These are phyloP conservation scores for Copsychus sechellarum DNA, from an alignment of 2,113 vertebrate species.

Conservation along the genomic window DNA sequence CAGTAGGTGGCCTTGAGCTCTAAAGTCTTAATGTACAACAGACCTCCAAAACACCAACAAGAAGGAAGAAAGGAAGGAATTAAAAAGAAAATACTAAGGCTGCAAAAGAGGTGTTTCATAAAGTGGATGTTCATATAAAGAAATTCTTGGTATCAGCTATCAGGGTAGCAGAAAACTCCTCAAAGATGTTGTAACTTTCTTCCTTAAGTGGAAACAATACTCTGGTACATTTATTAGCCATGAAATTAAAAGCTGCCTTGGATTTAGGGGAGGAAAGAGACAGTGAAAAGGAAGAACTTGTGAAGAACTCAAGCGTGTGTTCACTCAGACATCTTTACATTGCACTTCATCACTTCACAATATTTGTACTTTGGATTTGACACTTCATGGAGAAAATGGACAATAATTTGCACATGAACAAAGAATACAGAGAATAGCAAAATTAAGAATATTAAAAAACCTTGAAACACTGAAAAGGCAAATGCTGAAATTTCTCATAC, in stretches of 20 bases:
- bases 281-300: neutral
- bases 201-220: neutral
- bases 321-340: neutral
- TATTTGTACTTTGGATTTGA: neutral
- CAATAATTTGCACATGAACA: neutral
- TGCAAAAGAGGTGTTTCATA: neutral
- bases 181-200: neutral
- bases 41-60: neutral
- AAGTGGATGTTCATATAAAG: neutral
- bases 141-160: neutral
- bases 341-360: neutral
- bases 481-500: neutral
- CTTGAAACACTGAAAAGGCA: neutral
- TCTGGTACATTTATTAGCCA: neutral
- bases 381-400: neutral
- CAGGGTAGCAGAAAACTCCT: neutral
- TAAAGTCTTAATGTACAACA: neutral
- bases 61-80: neutral
- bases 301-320: neutral
- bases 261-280: neutral
- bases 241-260: neutral
- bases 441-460: neutral
- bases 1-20: accelerated
- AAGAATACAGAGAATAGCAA: neutral
- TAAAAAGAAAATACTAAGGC: neutral